phyloP scores from a whole-genome alignment of 1,140 invertebrate genomes.

The Zaprionus camerounensis region DNA sequence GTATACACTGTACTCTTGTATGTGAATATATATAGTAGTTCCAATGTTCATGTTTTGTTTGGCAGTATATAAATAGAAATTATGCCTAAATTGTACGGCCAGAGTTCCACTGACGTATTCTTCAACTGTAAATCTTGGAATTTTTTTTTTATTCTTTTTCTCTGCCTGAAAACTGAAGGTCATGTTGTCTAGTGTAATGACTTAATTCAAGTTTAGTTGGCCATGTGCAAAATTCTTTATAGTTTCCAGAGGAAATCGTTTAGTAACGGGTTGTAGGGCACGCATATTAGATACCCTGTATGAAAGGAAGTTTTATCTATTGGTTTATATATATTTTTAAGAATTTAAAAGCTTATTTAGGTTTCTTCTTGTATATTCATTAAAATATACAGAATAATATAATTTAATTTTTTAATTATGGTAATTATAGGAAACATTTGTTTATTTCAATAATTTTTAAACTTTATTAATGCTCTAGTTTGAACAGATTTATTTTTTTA shows the following conservation, averaged over 20 bases:
- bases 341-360: too few species aligned
- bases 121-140: conserved; percentile 19
- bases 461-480: too few species aligned
- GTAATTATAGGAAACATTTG: too few species aligned
- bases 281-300: background rate
- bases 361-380: too few species aligned
- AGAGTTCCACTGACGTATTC: conserved; percentile 25
- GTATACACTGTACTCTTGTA: background rate
- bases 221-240: conserved; percentile 27
- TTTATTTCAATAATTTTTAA: too few species aligned
- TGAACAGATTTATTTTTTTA: background rate
- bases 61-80: conserved; percentile 33
- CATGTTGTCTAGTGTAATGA: conserved; percentile 17
- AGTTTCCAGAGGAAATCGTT: background rate
- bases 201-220: conserved; percentile 29
- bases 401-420: too few species aligned
- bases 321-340: too few species aligned
- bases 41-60: conserved; percentile 14
- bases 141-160: background rate
- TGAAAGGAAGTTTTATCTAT: background rate
- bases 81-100: conserved; percentile 29
- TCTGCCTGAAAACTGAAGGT: conserved; percentile 14
- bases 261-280: background rate
- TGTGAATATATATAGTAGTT: background rate
- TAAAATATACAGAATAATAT: too few species aligned